These are phyloP conservation scores for Philopedon plagiatum DNA, from an alignment of 2,888 invertebrate genomes.

Conservation along the genomic window DNA sequence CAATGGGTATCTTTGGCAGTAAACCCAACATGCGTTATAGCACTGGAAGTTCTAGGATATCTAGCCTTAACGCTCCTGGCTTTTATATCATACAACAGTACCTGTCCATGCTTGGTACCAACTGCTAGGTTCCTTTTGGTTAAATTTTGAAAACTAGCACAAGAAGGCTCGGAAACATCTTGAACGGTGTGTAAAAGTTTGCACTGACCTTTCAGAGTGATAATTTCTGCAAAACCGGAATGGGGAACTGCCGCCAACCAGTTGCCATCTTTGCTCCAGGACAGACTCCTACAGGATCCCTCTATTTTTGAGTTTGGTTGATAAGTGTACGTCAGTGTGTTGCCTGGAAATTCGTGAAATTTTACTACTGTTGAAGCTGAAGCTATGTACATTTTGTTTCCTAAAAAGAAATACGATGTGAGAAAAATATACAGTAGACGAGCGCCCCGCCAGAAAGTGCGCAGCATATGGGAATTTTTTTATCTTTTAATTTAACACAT, in stretches of 20 bases:
- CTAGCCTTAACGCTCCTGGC: constrained; percentile 60
- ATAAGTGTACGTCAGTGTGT: constrained; percentile 72
- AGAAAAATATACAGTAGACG: no score
- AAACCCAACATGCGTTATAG: constrained; percentile 62
- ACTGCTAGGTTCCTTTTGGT: constrained; percentile 63
- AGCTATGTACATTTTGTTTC: constrained; percentile 71
- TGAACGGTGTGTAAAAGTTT: constrained; percentile 63
- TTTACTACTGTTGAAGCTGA: constrained; percentile 73
- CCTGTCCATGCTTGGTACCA: constrained; percentile 63
- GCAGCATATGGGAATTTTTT: no score
- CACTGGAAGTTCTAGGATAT: constrained; percentile 59
- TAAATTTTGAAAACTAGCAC: constrained; percentile 64
- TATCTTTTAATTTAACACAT: no score
- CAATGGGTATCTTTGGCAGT: constrained; percentile 64
- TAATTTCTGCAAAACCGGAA: constrained; percentile 64
- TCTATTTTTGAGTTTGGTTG: constrained; percentile 54
- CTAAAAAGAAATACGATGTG: constrained; percentile 51
- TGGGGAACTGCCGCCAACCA: constrained; percentile 65
- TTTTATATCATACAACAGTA: constrained; percentile 66
- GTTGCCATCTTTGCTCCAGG: constrained; percentile 66
- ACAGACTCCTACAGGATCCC: constrained; percentile 63
- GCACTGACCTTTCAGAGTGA: constrained; percentile 62
- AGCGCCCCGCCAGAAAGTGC: no score
- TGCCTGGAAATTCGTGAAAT: constrained; percentile 72
- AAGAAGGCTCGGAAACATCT: constrained; percentile 63